Conservation (phyloP, 1,140 invertebrate species). For the Neocloeon triangulifer region DNA sequence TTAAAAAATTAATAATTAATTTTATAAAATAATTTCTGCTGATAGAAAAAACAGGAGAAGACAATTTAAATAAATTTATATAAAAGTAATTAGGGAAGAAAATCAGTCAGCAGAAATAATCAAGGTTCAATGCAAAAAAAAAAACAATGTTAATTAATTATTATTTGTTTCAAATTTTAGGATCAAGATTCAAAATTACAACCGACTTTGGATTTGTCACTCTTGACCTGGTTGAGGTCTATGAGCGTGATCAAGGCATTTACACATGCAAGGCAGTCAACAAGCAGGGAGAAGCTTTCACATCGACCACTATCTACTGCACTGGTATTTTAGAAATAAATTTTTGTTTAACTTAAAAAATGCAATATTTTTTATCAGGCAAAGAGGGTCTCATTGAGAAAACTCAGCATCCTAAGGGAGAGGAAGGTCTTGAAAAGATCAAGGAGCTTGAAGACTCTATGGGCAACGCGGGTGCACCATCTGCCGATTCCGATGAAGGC, state of each 20-base stretch:
- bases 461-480: conserved; percentile 36
- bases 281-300: conserved; percentile 71
- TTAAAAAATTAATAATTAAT: too few species aligned
- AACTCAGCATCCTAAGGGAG: conserved; percentile 82
- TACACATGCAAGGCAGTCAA: conserved; percentile 80
- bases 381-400: conserved; percentile 66
- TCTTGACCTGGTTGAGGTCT: conserved; percentile 67
- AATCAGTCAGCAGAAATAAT: too few species aligned
- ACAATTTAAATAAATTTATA: too few species aligned
- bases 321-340: conserved; percentile 13
- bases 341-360: neutral
- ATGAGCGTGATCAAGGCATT: conserved; percentile 83
- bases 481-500: conserved; percentile 47
- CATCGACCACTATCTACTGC: conserved; percentile 69
- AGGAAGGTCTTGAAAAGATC: conserved; percentile 73
- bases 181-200: conserved; percentile 60
- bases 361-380: conserved; percentile 16
- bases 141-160: too few species aligned
- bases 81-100: too few species aligned
- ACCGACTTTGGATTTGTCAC: conserved; percentile 86
- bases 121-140: too few species aligned
- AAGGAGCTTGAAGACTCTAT: conserved; percentile 74
- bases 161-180: conserved; percentile 9
- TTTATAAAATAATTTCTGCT: too few species aligned
- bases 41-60: too few species aligned